Evolutionary conservation across 2,888 invertebrate genomes (phyloP).

Genomic region (Archips xylosteana): DNA sequence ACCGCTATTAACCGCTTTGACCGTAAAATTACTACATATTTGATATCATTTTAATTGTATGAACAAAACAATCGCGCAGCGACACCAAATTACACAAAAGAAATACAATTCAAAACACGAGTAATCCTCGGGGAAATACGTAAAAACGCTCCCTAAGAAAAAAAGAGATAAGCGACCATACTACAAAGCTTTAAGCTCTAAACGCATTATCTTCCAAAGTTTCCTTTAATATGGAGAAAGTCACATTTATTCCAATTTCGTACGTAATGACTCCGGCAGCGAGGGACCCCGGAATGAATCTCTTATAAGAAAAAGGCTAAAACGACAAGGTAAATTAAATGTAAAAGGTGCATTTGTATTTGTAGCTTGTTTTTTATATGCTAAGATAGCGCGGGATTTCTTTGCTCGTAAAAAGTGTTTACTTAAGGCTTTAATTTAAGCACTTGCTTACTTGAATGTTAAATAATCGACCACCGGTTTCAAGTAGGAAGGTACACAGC

Average conservation of each 20-base stretch:
- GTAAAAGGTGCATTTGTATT: conserved; percentile 17
- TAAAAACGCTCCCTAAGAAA: conserved; percentile 27
- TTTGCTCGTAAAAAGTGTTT: no score
- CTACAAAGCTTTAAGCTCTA: conserved; percentile 29
- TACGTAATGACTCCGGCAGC: conserved; percentile 23
- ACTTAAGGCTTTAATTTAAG: no score
- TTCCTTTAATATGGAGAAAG: conserved; percentile 31
- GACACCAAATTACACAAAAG: conserved; percentile 11
- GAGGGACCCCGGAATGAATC: conserved; percentile 4
- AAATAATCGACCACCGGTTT: no score
- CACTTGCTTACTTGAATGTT: no score
- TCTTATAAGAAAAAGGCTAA: conserved; percentile 14
- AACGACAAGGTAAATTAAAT: conserved; percentile 27
- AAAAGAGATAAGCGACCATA: conserved; percentile 32
- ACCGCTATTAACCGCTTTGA: no score
- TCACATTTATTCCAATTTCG: conserved; percentile 38
- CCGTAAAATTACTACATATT: no score
- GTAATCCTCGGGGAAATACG: conserved; percentile 35
- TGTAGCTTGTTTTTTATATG: not conserved
- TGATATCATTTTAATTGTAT: not conserved
- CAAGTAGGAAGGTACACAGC: not conserved
- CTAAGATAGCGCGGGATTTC: not conserved
- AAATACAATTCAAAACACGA: conserved; percentile 26
- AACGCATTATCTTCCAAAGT: conserved; percentile 34
- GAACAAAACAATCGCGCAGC: not conserved